These are phyloP conservation scores for Drosophila diplacantha DNA, from an alignment of 2,888 invertebrate genomes.

Conservation along the genomic window DNA sequence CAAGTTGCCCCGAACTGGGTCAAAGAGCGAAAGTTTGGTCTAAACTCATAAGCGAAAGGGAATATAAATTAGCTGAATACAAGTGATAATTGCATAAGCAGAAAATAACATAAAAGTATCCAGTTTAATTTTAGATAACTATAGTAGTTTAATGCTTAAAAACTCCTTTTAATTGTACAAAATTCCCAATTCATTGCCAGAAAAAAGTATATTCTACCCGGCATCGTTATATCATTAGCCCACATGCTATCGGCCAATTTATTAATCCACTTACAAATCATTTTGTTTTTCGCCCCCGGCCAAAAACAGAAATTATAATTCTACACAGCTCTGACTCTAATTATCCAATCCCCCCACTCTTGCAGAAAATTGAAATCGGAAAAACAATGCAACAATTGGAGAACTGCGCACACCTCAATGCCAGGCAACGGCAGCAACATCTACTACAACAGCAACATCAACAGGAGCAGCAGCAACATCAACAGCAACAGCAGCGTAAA, in stretches of 20 bases:
- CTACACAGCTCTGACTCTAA: constrained; percentile 28
- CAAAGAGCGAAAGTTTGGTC: constrained; percentile 20
- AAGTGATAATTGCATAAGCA: constrained; percentile 8
- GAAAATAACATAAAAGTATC: neutral
- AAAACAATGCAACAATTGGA: constrained; percentile 64
- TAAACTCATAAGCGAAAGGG: constrained; percentile 3
- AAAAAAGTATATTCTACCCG: neutral
- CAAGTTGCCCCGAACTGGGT: constrained; percentile 30
- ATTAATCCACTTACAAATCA: constrained; percentile 29
- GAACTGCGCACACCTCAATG: constrained; percentile 55
- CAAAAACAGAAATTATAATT: constrained; percentile 46
- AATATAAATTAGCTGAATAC: constrained; percentile 6
- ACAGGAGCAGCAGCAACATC: constrained; percentile 27
- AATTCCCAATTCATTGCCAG: neutral
- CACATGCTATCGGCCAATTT: constrained; percentile 25
- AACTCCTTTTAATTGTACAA: neutral
- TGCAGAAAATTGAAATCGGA: constrained; percentile 29
- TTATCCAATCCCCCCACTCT: constrained; percentile 13
- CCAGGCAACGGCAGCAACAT: constrained; percentile 39
- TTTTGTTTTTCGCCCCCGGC: constrained; percentile 7
- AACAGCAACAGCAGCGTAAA: constrained; percentile 47
- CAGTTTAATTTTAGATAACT: neutral
- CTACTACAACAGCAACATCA: constrained; percentile 39
- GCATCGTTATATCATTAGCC: constrained; percentile 14
- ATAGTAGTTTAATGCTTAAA: neutral